Evolutionary conservation across 53 echinoderm and acorn worm genomes (phyloP).

Genomic region (Temnopleurus reevesii): DNA sequence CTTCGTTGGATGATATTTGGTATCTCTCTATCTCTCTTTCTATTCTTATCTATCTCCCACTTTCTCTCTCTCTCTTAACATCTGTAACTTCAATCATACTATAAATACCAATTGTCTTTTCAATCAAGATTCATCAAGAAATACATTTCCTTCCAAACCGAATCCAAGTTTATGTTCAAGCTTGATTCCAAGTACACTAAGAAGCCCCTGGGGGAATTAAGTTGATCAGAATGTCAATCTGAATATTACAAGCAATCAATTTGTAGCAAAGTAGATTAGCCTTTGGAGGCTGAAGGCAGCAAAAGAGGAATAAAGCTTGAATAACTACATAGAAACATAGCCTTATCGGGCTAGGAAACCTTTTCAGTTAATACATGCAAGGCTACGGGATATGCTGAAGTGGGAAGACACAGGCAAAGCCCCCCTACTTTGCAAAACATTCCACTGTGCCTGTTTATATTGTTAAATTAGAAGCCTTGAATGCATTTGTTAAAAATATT

Average conservation of each 20-base stretch:
- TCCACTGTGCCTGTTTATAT: too few species aligned
- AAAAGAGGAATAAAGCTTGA: too few species aligned
- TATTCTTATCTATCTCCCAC: background rate
- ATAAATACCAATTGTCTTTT: background rate
- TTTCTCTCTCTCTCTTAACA: background rate
- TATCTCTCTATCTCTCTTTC: background rate
- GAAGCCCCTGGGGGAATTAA: background rate
- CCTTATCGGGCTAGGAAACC: too few species aligned
- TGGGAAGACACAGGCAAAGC: too few species aligned
- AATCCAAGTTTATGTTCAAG: background rate
- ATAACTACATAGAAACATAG: too few species aligned
- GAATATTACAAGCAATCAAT: slow-evolving; percentile 12
- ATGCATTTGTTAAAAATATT: too few species aligned
- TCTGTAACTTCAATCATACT: background rate
- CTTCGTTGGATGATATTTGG: too few species aligned
- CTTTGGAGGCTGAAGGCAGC: background rate
- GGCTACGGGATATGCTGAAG: too few species aligned
- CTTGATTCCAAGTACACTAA: background rate
- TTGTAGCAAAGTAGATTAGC: background rate
- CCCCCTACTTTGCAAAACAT: too few species aligned
- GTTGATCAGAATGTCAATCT: background rate
- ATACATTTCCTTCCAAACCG: background rate
- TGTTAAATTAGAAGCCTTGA: too few species aligned
- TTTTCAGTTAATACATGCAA: too few species aligned
- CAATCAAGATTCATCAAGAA: background rate